Evolutionary conservation across 2,113 vertebrate species (phyloP), one percentile per base, ranked within the genome.

Genomic region (Lynx canadensis): DNA sequence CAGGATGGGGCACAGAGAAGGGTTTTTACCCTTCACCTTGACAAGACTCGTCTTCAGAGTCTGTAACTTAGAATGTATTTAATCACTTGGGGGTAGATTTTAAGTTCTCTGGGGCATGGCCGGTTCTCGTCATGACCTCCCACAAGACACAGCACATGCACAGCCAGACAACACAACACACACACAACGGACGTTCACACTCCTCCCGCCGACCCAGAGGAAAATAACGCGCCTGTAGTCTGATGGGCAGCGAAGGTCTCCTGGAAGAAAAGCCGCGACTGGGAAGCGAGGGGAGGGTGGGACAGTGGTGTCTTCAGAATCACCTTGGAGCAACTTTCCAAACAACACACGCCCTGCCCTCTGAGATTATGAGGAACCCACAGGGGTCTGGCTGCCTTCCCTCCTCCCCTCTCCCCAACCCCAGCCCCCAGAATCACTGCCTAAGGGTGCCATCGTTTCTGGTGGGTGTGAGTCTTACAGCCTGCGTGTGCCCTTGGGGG

Each of bases 81-180:
- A 21, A 31, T 41, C 76, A 45, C 45, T 84, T 29, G 38, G 33
- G 19, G n/a, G 33, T 23, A 36, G 31, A 50, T 18, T 71, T 66
- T 31, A 31, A 76, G 23, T 73, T 66, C 29, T 13, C 6, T 0
- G 29, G 29, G 31, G 33, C 65, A 80, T 11, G 11, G 19, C 63
- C 55, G n/a, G 0, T 45, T 31, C 25, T 18, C 18, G 31, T 7
- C 27, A 45, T 0, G 5, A 7, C 18, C 11, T 73, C 71, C 25
- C 19, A 14, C 14, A 25, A 36, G 60, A 66, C 41, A 31, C 2
- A 8, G 50, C 81, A 41, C 0, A 0, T 15, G 68, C 0, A 0
- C 15, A 60, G 19, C 66, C 27, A 55, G 29, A 76, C 25, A 84
- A 89, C 36, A 38, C 21, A 0, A 13, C 29, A 5, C 3, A 5